Base-by-base conservation (phyloP, 1,140 invertebrate species). In the Ooceraea biroi region DNA sequence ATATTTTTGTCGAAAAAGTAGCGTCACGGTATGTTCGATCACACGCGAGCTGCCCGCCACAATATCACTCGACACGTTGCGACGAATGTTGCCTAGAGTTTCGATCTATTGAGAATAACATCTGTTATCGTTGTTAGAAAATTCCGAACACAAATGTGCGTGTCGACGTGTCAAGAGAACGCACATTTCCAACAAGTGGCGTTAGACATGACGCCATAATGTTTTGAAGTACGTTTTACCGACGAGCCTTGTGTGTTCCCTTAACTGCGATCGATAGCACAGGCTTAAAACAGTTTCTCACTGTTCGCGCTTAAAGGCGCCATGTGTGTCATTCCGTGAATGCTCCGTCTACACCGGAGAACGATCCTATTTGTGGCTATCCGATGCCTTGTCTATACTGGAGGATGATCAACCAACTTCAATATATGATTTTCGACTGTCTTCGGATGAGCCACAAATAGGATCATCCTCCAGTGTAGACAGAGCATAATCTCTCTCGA, bases 181-280 rank as follows among this genome's bases (percentile, higher is more conserved):
- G 8, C 72, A 83, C 82, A 22, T 83, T 65, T 76, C 58, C 60
- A 57, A 63, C 36, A 76, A 83, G 82, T 83, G 60, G 58, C 30
- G 60, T 78, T 12, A 65, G 46, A 65, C 46, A 46, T 63, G 46
- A 73, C 82, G 57, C 72, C 72, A 83, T 83, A 71, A 77, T 74
- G 60, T 83, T 83, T 52, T 76, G 36, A 30, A 44, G 25, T 17
- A 36, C 1, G 10, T 61, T 55, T 83, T 77, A 83, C 41, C 80
- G 71, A 77, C 17, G 10, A 11, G 0, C 50, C 0, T 27, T 1
- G 14, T 12, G 17, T 12, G 17, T 10, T n/a, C 44, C 50, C 48
- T 80, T 69, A 57, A 30, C 65, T 46, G 69, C 36, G 17, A 80
- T 71, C 52, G 76, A 71, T 78, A 68, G 48, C 36, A 36, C 44